These are phyloP conservation scores for Bombus soroeensis DNA, from an alignment of 1,140 invertebrate genomes.

Conservation along the genomic window DNA sequence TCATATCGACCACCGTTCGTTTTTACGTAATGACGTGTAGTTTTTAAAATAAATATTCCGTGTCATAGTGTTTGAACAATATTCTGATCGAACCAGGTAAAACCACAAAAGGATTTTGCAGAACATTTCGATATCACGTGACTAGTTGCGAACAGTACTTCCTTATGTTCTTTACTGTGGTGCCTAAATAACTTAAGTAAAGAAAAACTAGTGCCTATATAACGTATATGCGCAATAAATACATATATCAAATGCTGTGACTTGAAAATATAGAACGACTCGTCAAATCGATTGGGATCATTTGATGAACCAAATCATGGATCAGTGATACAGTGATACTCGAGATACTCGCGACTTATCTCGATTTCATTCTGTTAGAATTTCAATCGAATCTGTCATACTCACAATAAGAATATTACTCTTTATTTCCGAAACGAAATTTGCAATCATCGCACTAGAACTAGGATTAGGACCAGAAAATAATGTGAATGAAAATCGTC, in stretches of 20 bases:
- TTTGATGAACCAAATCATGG: not conserved
- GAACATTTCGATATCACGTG: not conserved
- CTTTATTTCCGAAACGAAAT: not conserved
- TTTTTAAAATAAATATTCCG: constrained; percentile 8
- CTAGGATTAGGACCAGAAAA: not conserved
- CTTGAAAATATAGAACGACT: not conserved
- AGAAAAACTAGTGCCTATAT: constrained; percentile 79
- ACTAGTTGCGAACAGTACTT: not conserved
- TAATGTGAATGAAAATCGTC: not conserved
- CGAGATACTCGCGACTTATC: not conserved
- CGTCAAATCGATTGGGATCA: not conserved
- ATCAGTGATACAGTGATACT: not conserved
- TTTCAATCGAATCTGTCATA: not conserved
- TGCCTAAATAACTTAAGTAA: constrained; percentile 74
- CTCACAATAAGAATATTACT: not conserved
- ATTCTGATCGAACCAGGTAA: not conserved
- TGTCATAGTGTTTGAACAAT: not conserved
- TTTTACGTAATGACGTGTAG: constrained; percentile 7
- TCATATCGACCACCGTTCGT: constrained; percentile 68
- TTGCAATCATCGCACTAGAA: no score
- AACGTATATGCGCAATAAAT: constrained; percentile 66
- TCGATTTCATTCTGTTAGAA: not conserved
- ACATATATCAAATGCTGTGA: constrained; percentile 28
- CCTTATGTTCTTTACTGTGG: constrained; percentile 58
- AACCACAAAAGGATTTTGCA: not conserved